Base-by-base conservation (phyloP, 1,140 invertebrate genomes). In the Neuroterus valhalla region DNA sequence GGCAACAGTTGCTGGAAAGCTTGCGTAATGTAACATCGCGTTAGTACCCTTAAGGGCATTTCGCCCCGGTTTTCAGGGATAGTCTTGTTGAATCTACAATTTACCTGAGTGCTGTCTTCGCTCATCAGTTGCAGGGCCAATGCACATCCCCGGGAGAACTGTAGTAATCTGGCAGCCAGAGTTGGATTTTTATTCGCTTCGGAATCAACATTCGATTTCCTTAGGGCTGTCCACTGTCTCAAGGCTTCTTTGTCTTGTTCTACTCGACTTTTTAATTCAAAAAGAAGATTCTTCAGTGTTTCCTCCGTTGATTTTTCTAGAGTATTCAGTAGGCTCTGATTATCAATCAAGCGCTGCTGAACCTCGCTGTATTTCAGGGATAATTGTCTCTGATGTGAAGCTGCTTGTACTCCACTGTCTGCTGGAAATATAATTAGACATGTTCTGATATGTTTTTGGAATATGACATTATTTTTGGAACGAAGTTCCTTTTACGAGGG, bases 311-410 rank as follows among this genome's bases (percentile, higher is more conserved):
- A 80, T 80, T 94, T 94, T 86, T 98, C 96, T 55, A 98, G 91
- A 42, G 96, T 94, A 78, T 97, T 97, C 55, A 97, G 90, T 23
- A 98, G 88, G 0, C 95, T 96, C 87, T 97, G 97, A 89, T 98
- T 98, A 89, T 97, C 96, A 79, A 98, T 98, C 17, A 98, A 91
- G 4, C 97, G 90, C 75, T 96, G 94, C 87, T 98, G 96, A 19
- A 95, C 94, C 81, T 96, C 95, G 5, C 92, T 92, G 82, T 96
- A 94, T 48, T 94, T 94, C 26, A 98, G 92, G 50, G 95, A 95
- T 71, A 98, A 90, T 42, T 97, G 93, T 43, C 97, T 91, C 89
- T 98, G 97, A 89, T 98, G 97, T 19, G 96, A 97, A 0, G 96
- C 94, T 0, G 96, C 95, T 15, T 96, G 96, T 42, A 96, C 96